Conservation (phyloP, 1,140 invertebrate species). For the Drosophila funebris region DNA sequence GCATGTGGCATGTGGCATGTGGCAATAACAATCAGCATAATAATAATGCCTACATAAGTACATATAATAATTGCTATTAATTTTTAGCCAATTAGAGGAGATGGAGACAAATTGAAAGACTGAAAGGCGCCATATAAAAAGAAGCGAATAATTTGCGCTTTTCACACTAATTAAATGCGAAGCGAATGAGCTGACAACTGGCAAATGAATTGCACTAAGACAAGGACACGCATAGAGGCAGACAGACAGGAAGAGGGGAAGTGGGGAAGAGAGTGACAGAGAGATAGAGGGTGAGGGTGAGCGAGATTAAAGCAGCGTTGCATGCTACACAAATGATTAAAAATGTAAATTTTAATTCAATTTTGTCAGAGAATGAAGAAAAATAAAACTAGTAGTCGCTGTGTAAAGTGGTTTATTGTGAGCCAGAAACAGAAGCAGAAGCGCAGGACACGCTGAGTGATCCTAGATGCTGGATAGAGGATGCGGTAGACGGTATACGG, state of each 20-base stretch:
- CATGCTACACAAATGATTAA: slow-evolving; percentile 71
- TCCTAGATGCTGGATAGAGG: slow-evolving; percentile 1
- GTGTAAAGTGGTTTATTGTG: slow-evolving; percentile 77
- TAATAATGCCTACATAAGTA: slow-evolving; percentile 55
- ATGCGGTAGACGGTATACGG: neutral
- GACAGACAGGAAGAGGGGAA: neutral
- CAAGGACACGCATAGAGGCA: neutral
- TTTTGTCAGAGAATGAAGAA: slow-evolving; percentile 54
- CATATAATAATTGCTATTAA: slow-evolving; percentile 63
- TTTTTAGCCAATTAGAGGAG: slow-evolving; percentile 71
- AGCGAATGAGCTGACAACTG: slow-evolving; percentile 40
- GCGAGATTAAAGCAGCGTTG: slow-evolving; percentile 59
- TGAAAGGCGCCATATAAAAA: slow-evolving; percentile 34
- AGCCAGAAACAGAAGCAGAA: slow-evolving; percentile 48
- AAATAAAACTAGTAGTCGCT: slow-evolving; percentile 60
- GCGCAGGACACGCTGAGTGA: slow-evolving; percentile 10
- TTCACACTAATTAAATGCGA: slow-evolving; percentile 78
- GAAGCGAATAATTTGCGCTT: slow-evolving; percentile 72
- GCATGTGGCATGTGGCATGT: neutral
- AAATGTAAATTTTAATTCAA: slow-evolving; percentile 81
- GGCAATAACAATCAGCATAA: slow-evolving; percentile 12
- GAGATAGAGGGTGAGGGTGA: neutral
- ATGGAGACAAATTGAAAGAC: slow-evolving; percentile 29
- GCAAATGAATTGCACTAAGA: slow-evolving; percentile 64
- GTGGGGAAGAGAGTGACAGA: neutral